Percentiles rank a stretch among this genome's conserved stretches.
Evolutionary conservation across 2,797 vertebrate genomes (phyloP).

Genomic region (Alca torda): DNA sequence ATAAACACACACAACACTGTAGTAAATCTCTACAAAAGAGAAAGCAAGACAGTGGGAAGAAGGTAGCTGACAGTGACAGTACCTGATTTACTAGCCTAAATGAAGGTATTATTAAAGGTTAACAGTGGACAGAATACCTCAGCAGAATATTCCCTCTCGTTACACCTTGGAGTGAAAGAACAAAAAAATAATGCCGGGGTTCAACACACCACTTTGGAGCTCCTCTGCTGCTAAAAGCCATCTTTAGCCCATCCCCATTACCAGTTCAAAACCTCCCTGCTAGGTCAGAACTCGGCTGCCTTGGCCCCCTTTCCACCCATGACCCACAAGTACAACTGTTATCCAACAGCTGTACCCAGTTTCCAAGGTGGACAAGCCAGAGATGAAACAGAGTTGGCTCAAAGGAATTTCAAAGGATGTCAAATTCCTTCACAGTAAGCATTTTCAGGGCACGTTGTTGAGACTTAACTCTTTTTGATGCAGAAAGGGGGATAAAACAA

Average conservation of each 20-base stretch:
- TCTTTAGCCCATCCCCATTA: background rate
- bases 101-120: background rate
- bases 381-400: background rate
- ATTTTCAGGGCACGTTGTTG: background rate
- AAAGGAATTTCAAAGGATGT: background rate
- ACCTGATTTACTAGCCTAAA: background rate
- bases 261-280: background rate
- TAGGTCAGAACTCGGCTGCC: fast-evolving
- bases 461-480: background rate
- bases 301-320: background rate
- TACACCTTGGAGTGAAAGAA: background rate
- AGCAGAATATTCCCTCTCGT: background rate
- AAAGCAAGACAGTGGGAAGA: background rate
- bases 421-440: background rate
- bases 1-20: background rate
- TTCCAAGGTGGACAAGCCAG: background rate
- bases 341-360: background rate
- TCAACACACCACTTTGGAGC: background rate
- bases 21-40: background rate
- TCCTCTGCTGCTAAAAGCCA: background rate
- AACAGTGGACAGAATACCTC: background rate
- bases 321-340: background rate
- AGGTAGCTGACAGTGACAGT: background rate
- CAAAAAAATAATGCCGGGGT: background rate
- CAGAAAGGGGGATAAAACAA: background rate